These are phyloP conservation scores for Tenthredo scrophulariae DNA, from an alignment of 2,888 invertebrate genomes.

Conservation along the genomic window DNA sequence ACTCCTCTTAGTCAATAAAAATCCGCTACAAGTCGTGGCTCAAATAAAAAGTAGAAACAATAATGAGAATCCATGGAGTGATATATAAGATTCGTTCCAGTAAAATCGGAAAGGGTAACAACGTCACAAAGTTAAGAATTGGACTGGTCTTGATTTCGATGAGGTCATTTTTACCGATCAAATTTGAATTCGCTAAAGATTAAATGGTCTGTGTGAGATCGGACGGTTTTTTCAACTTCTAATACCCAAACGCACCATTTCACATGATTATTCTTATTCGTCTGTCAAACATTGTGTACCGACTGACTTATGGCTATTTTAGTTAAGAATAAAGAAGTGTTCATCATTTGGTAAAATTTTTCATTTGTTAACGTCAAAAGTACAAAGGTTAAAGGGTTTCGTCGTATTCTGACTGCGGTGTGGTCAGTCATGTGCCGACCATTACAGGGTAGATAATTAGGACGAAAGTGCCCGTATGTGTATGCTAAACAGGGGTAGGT, in stretches of 20 bases:
- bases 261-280: background rate
- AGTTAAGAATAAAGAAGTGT: background rate
- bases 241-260: background rate
- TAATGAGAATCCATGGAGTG: background rate
- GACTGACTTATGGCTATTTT: background rate
- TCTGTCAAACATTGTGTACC: background rate
- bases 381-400: constrained; percentile 32
- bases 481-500: constrained; percentile 55
- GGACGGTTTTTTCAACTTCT: background rate
- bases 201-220: background rate
- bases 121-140: background rate
- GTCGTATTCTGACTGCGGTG: background rate
- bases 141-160: background rate
- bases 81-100: background rate
- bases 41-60: background rate
- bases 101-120: background rate
- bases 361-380: constrained; percentile 27
- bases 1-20: background rate
- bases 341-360: background rate
- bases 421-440: constrained; percentile 33
- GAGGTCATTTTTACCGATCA: background rate
- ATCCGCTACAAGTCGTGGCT: background rate
- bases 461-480: constrained; percentile 65
- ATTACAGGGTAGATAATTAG: constrained; percentile 39
- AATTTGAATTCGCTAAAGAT: background rate